Percentiles rank a stretch among this genome's conserved stretches.
phyloP scores from a whole-genome alignment of 1,140 invertebrate genomes.

The Scaptomyza graminum region DNA sequence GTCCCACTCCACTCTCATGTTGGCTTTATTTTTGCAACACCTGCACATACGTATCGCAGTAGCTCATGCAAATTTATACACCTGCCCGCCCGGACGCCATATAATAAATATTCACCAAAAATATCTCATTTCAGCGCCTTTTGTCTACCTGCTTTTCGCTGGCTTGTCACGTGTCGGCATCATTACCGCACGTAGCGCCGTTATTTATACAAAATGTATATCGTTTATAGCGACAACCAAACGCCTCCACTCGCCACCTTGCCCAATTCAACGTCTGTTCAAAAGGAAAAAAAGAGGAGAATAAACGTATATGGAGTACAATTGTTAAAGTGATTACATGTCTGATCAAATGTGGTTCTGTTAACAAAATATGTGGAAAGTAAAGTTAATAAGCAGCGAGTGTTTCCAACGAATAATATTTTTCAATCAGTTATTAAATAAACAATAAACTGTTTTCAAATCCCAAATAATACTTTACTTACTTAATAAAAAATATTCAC shows the following conservation, averaged over 20 bases:
- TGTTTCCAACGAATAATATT: too few species aligned
- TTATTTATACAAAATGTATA: conserved; percentile 80
- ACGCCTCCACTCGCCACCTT: neutral
- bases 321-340: neutral
- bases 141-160: conserved; percentile 60
- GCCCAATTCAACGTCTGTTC: neutral
- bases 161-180: conserved; percentile 78
- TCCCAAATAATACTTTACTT: too few species aligned
- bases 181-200: conserved; percentile 76
- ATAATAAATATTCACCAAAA: conserved; percentile 77
- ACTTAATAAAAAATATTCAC: too few species aligned
- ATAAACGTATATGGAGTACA: neutral
- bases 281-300: neutral
- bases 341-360: neutral
- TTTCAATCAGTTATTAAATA: too few species aligned
- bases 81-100: conserved; percentile 58
- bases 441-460: too few species aligned
- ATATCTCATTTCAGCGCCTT: conserved; percentile 79
- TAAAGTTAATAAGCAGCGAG: too few species aligned
- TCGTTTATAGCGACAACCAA: conserved; percentile 64
- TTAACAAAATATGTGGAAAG: too few species aligned
- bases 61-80: conserved; percentile 79
- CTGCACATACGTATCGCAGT: conserved; percentile 31
- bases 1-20: neutral
- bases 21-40: conserved; percentile 11